Evolutionary conservation across 2,888 invertebrate genomes (phyloP).

Genomic region (Hoplodrina blanda): DNA sequence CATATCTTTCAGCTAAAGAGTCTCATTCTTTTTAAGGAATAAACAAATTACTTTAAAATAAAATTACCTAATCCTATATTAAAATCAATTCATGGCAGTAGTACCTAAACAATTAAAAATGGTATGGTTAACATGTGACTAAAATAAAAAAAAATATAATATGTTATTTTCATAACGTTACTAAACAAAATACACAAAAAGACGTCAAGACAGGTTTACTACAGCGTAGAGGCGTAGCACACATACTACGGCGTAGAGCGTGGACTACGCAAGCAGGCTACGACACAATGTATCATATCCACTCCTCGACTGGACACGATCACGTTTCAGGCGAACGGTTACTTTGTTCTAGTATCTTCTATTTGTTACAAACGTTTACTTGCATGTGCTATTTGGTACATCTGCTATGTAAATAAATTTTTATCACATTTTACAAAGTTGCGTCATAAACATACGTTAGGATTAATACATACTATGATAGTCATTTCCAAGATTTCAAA

Average conservation of each 20-base stretch:
- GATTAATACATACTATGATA: conserved; percentile 5
- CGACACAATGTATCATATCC: conserved; percentile 41
- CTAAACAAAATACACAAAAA: conserved; percentile 32
- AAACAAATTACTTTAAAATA: not conserved
- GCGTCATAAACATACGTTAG: not conserved
- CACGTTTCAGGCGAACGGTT: conserved; percentile 41
- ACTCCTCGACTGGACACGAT: conserved; percentile 44
- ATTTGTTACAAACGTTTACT: conserved; percentile 25
- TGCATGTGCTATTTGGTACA: conserved; percentile 9
- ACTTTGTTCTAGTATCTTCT: conserved; percentile 41
- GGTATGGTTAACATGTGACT: not conserved
- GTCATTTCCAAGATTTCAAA: not conserved
- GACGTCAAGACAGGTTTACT: conserved; percentile 25
- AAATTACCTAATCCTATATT: not conserved
- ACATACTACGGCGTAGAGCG: conserved; percentile 24
- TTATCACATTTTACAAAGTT: conserved; percentile 2
- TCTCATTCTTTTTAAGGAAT: not conserved
- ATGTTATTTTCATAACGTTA: not conserved
- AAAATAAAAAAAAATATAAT: conserved; percentile 11
- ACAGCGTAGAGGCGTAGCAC: conserved; percentile 26
- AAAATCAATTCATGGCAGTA: not conserved
- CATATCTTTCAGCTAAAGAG: conserved; percentile 11
- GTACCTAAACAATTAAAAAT: not conserved
- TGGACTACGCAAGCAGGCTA: conserved; percentile 17
- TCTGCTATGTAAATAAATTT: conserved; percentile 10